Conservation (phyloP, 2,113 vertebrate genomes). For the Spizaetus ornatus region DNA sequence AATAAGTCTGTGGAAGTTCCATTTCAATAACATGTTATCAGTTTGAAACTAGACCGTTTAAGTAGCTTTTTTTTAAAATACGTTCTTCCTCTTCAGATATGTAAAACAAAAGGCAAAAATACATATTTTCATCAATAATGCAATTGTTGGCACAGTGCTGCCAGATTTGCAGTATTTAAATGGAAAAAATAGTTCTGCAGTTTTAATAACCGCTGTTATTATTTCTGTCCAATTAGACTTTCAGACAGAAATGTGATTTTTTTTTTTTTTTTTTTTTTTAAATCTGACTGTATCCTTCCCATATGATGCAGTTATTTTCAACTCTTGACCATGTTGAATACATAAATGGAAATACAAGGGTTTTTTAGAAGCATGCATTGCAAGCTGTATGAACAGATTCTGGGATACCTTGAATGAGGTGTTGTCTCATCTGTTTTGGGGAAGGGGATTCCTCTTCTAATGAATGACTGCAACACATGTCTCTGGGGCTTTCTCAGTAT, state of each 20-base stretch:
- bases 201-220: background rate
- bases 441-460: background rate
- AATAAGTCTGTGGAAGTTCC: background rate
- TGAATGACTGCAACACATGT: background rate
- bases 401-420: background rate
- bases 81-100: background rate
- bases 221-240: background rate
- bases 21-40: background rate
- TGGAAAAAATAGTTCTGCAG: background rate
- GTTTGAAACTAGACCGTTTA: background rate
- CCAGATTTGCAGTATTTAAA: background rate
- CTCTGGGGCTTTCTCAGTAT: background rate
- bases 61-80: background rate
- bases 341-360: background rate
- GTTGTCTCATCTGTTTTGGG: background rate
- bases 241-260: background rate
- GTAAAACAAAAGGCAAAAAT: background rate
- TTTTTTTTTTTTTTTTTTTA: background rate
- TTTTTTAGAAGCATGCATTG: background rate
- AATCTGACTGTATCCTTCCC: background rate
- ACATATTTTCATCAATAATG: background rate
- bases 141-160: background rate
- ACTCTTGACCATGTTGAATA: background rate
- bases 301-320: background rate
- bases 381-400: background rate